A percentile compares a stretch with the other conserved stretches of the same genome.
phyloP scores from a whole-genome alignment of 2,888 invertebrate species.

The Thymelicus sylvestris region DNA sequence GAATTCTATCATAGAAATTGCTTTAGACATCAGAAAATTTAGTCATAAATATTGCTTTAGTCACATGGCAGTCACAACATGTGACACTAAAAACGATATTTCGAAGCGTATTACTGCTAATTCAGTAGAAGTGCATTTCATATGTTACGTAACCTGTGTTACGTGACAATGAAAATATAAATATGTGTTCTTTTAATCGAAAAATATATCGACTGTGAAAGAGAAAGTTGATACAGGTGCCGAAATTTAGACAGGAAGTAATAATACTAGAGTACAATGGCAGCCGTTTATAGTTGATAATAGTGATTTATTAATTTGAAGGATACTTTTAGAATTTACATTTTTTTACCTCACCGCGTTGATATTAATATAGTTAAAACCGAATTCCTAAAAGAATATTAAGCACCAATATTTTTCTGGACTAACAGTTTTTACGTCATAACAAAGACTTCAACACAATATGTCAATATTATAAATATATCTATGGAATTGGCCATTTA shows the following conservation, averaged over 20 bases:
- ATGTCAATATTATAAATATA: not conserved
- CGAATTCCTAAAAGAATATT: not conserved
- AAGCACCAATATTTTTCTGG: conserved; percentile 1
- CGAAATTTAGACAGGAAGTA: too few relatives aligned
- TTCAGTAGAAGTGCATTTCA: not conserved
- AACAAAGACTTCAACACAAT: too few relatives aligned
- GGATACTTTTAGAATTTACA: too few relatives aligned
- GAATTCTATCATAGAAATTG: conserved; percentile 2
- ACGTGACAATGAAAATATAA: too few relatives aligned
- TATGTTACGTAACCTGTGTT: not conserved
- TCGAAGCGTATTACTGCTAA: not conserved
- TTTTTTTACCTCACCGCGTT: too few relatives aligned
- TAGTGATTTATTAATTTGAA: too few relatives aligned
- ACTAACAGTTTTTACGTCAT: too few relatives aligned
- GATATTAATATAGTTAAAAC: not conserved
- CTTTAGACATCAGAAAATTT: not conserved
- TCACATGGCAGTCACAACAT: not conserved
- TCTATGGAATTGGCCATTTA: not conserved
- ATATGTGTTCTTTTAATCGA: too few relatives aligned
- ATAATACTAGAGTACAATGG: too few relatives aligned
- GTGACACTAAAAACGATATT: not conserved
- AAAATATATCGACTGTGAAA: too few relatives aligned
- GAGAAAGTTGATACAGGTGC: too few relatives aligned
- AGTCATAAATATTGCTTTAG: not conserved
- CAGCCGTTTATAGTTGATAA: too few relatives aligned